phyloP scores from a whole-genome alignment of 2,113 vertebrate genomes.

The Nibea coibor region DNA sequence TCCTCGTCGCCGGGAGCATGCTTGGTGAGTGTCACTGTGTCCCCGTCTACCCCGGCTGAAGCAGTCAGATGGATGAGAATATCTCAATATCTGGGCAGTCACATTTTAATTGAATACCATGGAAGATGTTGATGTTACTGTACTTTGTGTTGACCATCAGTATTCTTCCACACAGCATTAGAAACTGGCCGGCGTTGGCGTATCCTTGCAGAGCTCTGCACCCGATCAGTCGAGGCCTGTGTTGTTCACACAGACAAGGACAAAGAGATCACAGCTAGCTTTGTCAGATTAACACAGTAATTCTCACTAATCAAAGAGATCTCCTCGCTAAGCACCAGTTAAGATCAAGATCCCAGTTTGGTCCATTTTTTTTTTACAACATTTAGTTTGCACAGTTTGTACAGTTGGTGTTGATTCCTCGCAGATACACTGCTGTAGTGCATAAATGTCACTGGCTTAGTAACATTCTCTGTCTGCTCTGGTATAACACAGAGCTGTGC shows the following conservation, averaged over 20 bases:
- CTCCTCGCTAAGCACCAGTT: constrained; percentile 2
- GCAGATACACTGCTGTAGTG: too few species aligned
- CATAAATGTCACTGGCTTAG: too few species aligned
- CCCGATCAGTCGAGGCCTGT: not conserved
- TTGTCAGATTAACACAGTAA: constrained; percentile 46
- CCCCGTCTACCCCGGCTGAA: not conserved
- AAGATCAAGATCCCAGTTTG: not conserved
- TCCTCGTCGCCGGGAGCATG: constrained; percentile 96
- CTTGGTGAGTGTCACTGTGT: constrained; percentile 83
- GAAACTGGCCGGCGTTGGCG: not conserved
- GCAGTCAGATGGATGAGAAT: not conserved
- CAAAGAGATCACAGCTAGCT: constrained; percentile 36
- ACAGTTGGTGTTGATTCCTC: too few species aligned
- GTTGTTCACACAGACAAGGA: constrained; percentile 26
- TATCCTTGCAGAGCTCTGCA: not conserved
- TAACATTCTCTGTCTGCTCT: too few species aligned
- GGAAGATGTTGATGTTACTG: not conserved
- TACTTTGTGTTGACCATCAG: not conserved
- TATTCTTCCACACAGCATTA: not conserved
- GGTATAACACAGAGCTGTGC: too few species aligned
- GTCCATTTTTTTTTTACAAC: not conserved
- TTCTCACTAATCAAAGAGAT: constrained; percentile 18
- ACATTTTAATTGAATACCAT: not conserved
- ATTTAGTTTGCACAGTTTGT: not conserved
- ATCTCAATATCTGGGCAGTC: not conserved